Evolutionary conservation across 2,113 vertebrate species (phyloP).

Genomic region (Puntigrus tetrazona): DNA sequence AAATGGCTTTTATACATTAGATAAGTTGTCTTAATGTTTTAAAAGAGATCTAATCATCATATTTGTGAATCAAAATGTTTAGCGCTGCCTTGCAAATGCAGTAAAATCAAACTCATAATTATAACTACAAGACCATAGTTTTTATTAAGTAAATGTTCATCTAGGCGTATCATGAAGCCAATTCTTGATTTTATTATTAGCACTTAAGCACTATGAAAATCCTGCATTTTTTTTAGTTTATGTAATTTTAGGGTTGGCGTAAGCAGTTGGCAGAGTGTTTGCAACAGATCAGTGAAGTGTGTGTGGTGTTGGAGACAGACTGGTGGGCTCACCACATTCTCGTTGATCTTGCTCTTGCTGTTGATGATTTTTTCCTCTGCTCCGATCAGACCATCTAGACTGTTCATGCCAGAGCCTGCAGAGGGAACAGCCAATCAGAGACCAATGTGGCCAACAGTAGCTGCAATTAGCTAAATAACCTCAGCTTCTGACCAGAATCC

Average conservation of each 20-base stretch:
- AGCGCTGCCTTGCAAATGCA: background rate
- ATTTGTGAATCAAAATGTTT: background rate
- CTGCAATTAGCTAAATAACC: background rate
- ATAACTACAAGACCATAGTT: background rate
- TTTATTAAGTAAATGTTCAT: background rate
- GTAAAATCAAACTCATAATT: background rate
- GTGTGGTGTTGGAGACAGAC: background rate
- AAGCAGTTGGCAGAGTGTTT: background rate
- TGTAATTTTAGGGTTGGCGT: background rate
- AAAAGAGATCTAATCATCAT: background rate
- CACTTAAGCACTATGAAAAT: background rate
- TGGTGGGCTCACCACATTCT: constrained; percentile 84
- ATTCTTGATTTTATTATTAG: background rate
- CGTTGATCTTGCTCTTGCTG: constrained; percentile 87
- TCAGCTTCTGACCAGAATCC: background rate
- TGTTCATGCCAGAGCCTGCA: constrained; percentile 89
- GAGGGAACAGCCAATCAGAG: constrained; percentile 52
- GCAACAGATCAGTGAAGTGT: background rate
- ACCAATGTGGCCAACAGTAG: background rate
- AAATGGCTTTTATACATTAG: background rate
- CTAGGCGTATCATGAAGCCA: background rate
- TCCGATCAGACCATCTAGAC: constrained; percentile 87
- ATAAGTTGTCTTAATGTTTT: background rate
- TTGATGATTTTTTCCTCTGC: constrained; percentile 92
- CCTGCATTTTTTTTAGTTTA: background rate